A percentile compares a stretch with the other conserved stretches of the same genome.
Conservation (phyloP, 2,797 vertebrate genomes). For the Bucorvus abyssinicus region DNA sequence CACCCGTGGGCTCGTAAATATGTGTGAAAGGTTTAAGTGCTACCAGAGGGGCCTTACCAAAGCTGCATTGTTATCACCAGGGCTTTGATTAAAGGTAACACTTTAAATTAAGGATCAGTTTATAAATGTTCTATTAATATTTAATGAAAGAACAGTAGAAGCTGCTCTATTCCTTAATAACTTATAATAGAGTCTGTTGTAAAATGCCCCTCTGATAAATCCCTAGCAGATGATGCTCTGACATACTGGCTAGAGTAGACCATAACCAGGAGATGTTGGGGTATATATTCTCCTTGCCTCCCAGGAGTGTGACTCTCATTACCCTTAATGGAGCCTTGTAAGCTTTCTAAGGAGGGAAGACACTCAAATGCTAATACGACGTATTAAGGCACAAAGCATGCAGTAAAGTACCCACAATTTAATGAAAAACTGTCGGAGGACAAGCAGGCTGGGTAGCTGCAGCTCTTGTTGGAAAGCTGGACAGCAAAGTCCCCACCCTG, state of each 20-base stretch:
- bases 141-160: slow-evolving; percentile 67
- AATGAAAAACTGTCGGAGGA: slow-evolving; percentile 29
- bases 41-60: slow-evolving; percentile 9
- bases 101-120: slow-evolving; percentile 72
- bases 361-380: slow-evolving; percentile 52
- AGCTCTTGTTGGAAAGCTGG: neutral
- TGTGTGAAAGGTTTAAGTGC: slow-evolving; percentile 26
- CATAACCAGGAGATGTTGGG: slow-evolving; percentile 36
- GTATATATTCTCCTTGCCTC: slow-evolving; percentile 50
- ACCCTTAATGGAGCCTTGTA: slow-evolving; percentile 47
- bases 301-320: slow-evolving; percentile 51
- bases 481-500: neutral
- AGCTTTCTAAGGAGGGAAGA: slow-evolving; percentile 29
- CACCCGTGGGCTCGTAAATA: neutral
- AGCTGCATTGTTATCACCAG: slow-evolving; percentile 11
- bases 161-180: slow-evolving; percentile 64
- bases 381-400: slow-evolving; percentile 56
- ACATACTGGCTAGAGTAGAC: slow-evolving; percentile 34
- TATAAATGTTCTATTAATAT: slow-evolving; percentile 74
- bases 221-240: slow-evolving; percentile 51
- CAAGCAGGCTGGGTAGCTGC: neutral
- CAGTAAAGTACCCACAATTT: slow-evolving; percentile 5
- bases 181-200: slow-evolving; percentile 56
- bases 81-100: slow-evolving; percentile 73
- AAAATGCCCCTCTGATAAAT: slow-evolving; percentile 61